Percentiles rank a stretch among this genome's conserved stretches.
Evolutionary conservation across 2,113 vertebrate genomes (phyloP).

Genomic region (Eurypyga helias): DNA sequence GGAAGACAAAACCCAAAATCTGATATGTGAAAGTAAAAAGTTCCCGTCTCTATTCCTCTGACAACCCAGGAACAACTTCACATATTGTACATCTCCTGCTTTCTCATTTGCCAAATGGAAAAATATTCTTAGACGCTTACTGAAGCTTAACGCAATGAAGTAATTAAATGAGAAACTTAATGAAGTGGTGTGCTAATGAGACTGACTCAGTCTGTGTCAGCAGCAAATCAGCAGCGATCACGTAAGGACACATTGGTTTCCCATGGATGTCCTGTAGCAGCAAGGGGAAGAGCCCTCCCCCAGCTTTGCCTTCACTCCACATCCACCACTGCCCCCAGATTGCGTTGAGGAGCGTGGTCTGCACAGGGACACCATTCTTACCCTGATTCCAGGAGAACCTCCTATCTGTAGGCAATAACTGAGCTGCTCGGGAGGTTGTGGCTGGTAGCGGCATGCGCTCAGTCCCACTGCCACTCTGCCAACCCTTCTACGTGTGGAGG

Average conservation of each 20-base stretch:
- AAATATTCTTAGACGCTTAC: neutral
- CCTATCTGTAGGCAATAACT: neutral
- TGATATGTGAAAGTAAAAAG: neutral
- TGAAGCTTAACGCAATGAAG: neutral
- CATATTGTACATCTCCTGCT: neutral
- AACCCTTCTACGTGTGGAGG: neutral
- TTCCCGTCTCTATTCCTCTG: neutral
- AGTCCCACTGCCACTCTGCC: neutral
- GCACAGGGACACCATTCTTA: neutral
- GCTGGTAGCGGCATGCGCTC: neutral
- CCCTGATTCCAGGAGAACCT: neutral
- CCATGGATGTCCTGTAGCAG: neutral
- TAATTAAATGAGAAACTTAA: slow-evolving; percentile 15
- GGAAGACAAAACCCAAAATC: neutral
- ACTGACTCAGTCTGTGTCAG: neutral
- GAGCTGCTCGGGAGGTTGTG: neutral
- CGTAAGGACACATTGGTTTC: neutral
- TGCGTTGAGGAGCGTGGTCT: neutral
- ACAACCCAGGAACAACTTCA: neutral
- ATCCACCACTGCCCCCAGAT: neutral
- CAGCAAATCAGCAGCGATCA: neutral
- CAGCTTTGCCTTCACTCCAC: neutral
- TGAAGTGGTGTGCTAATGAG: neutral
- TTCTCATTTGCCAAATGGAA: neutral
- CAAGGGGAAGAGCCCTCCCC: neutral